Evolutionary conservation across 2,888 invertebrate genomes (phyloP), one percentile per base, ranked within the genome.

Genomic region (Eristalis arbustorum): DNA sequence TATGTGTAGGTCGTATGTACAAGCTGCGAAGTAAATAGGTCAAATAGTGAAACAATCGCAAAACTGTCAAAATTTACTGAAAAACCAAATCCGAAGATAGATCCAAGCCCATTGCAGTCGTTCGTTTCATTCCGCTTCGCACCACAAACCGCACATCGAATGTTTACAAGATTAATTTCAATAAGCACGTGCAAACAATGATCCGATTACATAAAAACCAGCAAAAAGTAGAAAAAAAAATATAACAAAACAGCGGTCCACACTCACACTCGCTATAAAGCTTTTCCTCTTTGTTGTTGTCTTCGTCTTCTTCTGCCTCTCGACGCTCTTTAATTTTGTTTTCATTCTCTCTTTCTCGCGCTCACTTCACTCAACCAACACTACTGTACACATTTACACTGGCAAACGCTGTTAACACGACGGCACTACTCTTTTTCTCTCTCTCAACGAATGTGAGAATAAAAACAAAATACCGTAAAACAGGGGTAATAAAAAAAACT

Each of bases 381-480:
- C 34, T 1, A 37, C 10, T 11, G 34, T 31, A 31, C 68, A 61
- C 74, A 73, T 76, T 37, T 34, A 69, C 68, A 61, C 56, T 22
- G 18, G n/a, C n/a, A 11, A 0, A 18, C 14, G 8, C 6, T 31
- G 1, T 0, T 8, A 31, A 31, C 3, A 4, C 31, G 31, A 31
- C 31, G 31, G 5, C 5, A 31, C 31, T 4, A 22, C 3, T 56
- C 37, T 23, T n/a, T 14, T 28, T 5, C 49, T 59, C 14, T 40
- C 59, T 25, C 56, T 11, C 56, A 71, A 72, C 87, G 87, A 87
- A 87, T 87, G 64, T 68, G 10, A 87, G 71, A 83, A 87, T 83
- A 83, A 83, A 87, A 87, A 87, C 87, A 87, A 87, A 87, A 71
- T 75, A 72, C 73, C 75, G 42, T 67, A 82, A 72, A 68, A 71